Conservation (phyloP, 2,888 invertebrate species). For the Lepidochrysops patricia region DNA sequence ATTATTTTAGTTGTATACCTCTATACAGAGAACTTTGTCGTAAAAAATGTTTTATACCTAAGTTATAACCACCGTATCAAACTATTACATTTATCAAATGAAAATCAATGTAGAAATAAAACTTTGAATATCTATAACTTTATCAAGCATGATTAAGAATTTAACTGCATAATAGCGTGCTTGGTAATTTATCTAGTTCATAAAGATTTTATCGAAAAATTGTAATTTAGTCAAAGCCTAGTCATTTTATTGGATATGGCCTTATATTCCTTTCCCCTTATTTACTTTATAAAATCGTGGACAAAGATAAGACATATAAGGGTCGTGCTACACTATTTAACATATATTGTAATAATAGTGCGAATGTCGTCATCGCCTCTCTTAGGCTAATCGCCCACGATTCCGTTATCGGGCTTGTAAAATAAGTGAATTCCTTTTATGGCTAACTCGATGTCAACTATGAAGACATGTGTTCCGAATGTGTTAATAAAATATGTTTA, state of each 20-base stretch:
- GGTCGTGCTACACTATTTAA: slow-evolving; percentile 1
- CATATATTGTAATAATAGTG: neutral
- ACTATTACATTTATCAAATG: too few species aligned
- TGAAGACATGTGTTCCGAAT: neutral
- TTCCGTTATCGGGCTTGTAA: slow-evolving; percentile 5
- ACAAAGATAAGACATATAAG: neutral
- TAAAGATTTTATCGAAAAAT: neutral
- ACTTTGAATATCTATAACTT: neutral
- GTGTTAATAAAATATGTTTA: neutral
- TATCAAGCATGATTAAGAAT: neutral
- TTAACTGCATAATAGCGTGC: neutral
- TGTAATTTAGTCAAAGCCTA: neutral
- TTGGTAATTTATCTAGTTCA: neutral
- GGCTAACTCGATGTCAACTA: slow-evolving; percentile 1
- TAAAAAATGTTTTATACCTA: too few species aligned
- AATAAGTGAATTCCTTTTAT: slow-evolving; percentile 1
- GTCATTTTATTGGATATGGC: neutral
- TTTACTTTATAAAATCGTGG: neutral
- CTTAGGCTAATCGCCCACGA: slow-evolving; percentile 4
- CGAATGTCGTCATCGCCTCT: neutral
- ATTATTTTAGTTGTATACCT: neutral
- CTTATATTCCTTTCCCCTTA: neutral
- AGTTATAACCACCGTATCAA: too few species aligned
- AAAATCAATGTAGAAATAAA: neutral
- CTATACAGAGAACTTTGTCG: too few species aligned